Conservation (phyloP, 2,113 vertebrate species). For the Dipodomys spectabilis region DNA sequence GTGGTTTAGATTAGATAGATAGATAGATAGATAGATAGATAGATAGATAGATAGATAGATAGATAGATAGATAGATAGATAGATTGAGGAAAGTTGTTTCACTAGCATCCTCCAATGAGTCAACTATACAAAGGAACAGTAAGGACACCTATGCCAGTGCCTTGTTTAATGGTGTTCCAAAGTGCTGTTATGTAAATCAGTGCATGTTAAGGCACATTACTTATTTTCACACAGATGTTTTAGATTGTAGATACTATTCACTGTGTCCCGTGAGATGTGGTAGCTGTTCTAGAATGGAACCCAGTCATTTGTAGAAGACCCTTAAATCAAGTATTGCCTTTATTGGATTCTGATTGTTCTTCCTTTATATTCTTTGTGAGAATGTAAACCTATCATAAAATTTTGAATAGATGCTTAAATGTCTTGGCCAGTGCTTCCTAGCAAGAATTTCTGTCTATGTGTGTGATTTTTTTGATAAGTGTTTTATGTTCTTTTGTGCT, state of each 20-base stretch:
- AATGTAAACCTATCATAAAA: slow-evolving; percentile 6
- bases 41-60: too few relatives aligned
- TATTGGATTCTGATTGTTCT: slow-evolving; percentile 8
- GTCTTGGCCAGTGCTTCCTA: not conserved
- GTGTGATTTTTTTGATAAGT: not conserved
- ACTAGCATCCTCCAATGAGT: not conserved
- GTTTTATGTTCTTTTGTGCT: not conserved
- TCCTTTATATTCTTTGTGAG: slow-evolving; percentile 9
- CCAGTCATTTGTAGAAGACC: not conserved
- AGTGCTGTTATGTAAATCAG: not conserved
- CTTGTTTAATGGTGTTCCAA: not conserved
- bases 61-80: too few relatives aligned
- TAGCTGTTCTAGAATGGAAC: not conserved
- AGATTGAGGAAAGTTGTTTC: too few relatives aligned
- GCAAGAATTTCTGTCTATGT: not conserved
- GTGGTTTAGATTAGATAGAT: too few relatives aligned
- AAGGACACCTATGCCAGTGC: not conserved
- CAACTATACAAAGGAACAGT: not conserved
- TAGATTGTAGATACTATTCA: not conserved
- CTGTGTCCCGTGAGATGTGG: not conserved
- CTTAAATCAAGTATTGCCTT: not conserved
- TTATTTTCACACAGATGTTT: slow-evolving; percentile 4
- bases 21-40: too few relatives aligned
- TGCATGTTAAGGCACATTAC: not conserved
- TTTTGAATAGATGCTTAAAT: not conserved